phyloP scores from a whole-genome alignment of 2,113 vertebrate genomes.

The Hipposideros armiger region DNA sequence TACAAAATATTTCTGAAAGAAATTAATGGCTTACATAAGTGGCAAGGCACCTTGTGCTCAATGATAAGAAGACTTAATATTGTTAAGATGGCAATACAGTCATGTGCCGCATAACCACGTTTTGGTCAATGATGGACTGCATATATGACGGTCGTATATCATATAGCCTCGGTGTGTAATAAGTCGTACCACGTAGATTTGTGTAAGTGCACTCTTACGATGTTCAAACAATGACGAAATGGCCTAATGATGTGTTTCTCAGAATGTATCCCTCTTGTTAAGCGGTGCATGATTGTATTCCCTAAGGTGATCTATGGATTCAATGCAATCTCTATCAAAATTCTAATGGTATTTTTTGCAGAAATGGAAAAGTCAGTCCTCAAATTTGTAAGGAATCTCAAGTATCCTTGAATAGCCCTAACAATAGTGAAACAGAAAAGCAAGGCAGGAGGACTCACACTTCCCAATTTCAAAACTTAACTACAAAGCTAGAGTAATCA shows the following conservation, averaged over 20 bases:
- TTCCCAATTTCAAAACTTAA: constrained; percentile 25
- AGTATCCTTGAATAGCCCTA: background rate
- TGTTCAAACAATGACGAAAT: background rate
- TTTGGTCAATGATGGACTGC: background rate
- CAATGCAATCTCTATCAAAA: background rate
- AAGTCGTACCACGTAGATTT: background rate
- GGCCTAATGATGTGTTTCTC: background rate
- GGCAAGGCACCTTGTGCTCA: background rate
- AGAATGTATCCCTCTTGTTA: background rate
- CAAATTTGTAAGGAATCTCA: background rate
- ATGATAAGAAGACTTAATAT: background rate
- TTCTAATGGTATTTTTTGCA: background rate
- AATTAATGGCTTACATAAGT: constrained; percentile 26
- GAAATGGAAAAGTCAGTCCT: background rate
- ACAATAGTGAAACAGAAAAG: background rate
- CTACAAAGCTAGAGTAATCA: background rate
- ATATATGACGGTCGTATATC: background rate
- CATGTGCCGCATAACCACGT: background rate
- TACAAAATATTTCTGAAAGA: background rate
- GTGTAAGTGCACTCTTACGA: background rate
- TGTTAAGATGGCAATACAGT: background rate
- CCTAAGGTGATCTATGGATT: background rate
- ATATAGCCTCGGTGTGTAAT: background rate
- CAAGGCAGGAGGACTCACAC: background rate
- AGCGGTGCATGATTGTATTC: background rate